These are phyloP conservation scores for Hydrotaea diabolus DNA, from an alignment of 2,888 invertebrate genomes.

Conservation along the genomic window DNA sequence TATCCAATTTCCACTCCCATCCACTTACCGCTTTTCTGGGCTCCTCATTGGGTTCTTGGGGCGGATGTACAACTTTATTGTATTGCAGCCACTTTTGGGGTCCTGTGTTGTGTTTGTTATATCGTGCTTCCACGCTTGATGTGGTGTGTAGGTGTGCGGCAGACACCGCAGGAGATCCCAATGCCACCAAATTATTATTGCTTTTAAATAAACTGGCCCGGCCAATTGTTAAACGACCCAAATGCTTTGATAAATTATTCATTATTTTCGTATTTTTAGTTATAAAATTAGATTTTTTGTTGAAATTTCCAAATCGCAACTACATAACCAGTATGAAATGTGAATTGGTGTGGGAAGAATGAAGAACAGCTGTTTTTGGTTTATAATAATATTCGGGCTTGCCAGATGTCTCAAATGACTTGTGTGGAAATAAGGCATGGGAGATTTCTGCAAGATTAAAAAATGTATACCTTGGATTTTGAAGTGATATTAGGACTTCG, in stretches of 20 bases:
- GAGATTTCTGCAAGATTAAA: no score
- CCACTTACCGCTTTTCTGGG: conserved; percentile 90
- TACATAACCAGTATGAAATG: conserved; percentile 56
- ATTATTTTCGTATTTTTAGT: conserved; percentile 55
- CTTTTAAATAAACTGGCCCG: conserved; percentile 37
- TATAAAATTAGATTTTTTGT: conserved; percentile 29
- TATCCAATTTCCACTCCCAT: background rate
- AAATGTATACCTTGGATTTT: no score
- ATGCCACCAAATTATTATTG: conserved; percentile 35
- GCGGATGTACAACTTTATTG: conserved; percentile 91
- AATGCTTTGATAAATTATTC: conserved; percentile 62
- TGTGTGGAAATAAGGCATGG: no score
- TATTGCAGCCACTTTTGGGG: conserved; percentile 84
- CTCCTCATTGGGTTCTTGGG: conserved; percentile 88
- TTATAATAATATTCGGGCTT: no score
- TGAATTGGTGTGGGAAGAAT: background rate
- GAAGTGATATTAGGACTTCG: no score
- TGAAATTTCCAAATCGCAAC: conserved; percentile 1
- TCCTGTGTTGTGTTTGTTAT: conserved; percentile 76
- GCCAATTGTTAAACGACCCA: conserved; percentile 49
- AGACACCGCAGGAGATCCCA: background rate
- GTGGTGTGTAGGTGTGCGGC: conserved; percentile 74
- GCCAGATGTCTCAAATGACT: no score
- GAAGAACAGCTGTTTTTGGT: no score
- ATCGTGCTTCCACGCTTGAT: conserved; percentile 70